Evolutionary conservation across 2,113 vertebrate species (phyloP).

Genomic region (Rhombomys opimus): DNA sequence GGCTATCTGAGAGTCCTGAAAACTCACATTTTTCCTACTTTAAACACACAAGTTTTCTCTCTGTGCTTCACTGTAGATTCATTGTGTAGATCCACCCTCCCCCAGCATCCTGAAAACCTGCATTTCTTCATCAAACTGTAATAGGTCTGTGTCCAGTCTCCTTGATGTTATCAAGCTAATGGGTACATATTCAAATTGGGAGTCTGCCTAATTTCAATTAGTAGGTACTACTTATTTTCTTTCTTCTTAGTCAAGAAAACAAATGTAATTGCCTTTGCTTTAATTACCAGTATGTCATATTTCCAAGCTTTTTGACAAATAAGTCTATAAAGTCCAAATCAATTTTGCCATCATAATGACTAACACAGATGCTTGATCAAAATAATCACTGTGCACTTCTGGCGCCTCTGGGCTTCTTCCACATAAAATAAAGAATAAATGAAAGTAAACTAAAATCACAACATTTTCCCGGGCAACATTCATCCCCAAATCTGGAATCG

Average conservation of each 20-base stretch:
- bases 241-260: slow-evolving; percentile 69
- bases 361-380: slow-evolving; percentile 62
- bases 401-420: slow-evolving; percentile 48
- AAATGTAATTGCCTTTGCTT: slow-evolving; percentile 51
- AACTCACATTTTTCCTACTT: not conserved
- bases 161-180: slow-evolving; percentile 14
- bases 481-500: slow-evolving; percentile 57
- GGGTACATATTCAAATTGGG: not conserved
- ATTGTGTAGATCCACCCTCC: not conserved
- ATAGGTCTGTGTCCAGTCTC: not conserved
- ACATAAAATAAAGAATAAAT: not conserved
- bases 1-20: not conserved
- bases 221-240: slow-evolving; percentile 48
- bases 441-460: not conserved
- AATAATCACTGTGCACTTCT: slow-evolving; percentile 64
- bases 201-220: slow-evolving; percentile 34
- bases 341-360: slow-evolving; percentile 60
- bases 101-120: not conserved
- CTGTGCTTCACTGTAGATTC: not conserved
- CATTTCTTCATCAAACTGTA: not conserved
- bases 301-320: slow-evolving; percentile 73
- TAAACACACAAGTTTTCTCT: not conserved
- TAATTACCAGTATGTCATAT: slow-evolving; percentile 56
- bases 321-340: slow-evolving; percentile 51
- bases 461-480: slow-evolving; percentile 38